phyloP scores from a whole-genome alignment of 2,113 vertebrate genomes.

The Prochilodus magdalenae region DNA sequence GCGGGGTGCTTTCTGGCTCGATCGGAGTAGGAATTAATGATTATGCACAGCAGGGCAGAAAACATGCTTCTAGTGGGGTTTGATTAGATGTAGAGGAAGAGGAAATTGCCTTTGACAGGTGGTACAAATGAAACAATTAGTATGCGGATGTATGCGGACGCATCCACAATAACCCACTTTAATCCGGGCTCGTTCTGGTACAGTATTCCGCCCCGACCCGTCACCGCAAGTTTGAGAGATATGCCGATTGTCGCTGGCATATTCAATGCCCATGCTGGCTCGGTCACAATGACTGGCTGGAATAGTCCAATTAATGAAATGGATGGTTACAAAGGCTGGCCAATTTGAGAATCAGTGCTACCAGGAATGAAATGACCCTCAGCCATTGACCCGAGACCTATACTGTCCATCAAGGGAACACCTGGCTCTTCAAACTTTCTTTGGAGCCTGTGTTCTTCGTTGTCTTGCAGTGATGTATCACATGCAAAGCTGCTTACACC shows the following conservation, averaged over 20 bases:
- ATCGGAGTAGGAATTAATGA: constrained; percentile 47
- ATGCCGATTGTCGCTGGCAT: neutral
- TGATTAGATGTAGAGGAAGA: constrained; percentile 57
- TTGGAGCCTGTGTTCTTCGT: no score
- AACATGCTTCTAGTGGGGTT: constrained; percentile 47
- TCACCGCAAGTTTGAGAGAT: neutral
- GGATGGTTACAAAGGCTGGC: neutral
- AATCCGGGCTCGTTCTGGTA: neutral
- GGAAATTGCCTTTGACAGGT: constrained; percentile 52
- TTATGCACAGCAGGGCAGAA: constrained; percentile 52
- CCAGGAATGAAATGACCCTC: neutral
- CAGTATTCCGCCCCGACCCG: neutral
- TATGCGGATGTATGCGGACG: constrained; percentile 28
- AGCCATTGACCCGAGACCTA: neutral
- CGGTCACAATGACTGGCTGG: neutral
- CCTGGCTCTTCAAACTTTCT: no score
- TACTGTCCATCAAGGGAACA: no score
- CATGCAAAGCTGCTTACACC: no score
- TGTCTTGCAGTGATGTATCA: no score
- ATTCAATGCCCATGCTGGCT: neutral
- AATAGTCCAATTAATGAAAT: neutral
- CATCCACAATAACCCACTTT: constrained; percentile 40
- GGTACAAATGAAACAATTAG: constrained; percentile 53
- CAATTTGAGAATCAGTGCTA: neutral
- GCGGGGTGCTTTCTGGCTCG: constrained; percentile 3